phyloP scores from a whole-genome alignment of 2,113 vertebrate genomes.

The Pao palembangensis region DNA sequence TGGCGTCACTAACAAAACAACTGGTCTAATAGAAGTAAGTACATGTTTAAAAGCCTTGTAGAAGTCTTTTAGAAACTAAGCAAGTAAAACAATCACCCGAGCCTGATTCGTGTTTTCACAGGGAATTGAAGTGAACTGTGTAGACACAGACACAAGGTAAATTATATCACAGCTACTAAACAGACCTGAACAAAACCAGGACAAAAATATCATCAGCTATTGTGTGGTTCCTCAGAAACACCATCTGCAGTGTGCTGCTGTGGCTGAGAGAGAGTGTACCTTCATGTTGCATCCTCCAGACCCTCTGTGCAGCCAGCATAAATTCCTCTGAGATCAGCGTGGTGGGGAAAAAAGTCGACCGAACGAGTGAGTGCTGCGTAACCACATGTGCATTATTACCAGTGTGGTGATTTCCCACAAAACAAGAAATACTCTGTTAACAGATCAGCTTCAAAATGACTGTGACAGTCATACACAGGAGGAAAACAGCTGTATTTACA shows the following conservation, averaged over 20 bases:
- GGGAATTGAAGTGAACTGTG: constrained; percentile 42
- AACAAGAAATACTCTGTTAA: constrained; percentile 25
- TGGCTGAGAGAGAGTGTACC: constrained; percentile 10
- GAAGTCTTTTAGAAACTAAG: background rate
- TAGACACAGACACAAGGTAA: constrained; percentile 45
- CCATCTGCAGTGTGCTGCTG: constrained; percentile 46
- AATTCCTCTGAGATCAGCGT: constrained; percentile 18
- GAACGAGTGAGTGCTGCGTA: constrained; percentile 43
- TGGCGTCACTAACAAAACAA: background rate
- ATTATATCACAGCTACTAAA: constrained; percentile 4
- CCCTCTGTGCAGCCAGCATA: constrained; percentile 33
- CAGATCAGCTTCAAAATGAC: constrained; percentile 1
- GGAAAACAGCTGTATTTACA: constrained; percentile 32
- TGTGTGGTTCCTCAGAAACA: constrained; percentile 24
- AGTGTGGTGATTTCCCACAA: background rate
- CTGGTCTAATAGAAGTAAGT: constrained; percentile 47
- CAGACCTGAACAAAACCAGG: background rate
- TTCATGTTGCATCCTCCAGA: constrained; percentile 56
- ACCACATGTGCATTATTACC: background rate
- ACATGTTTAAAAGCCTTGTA: background rate
- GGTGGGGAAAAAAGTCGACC: constrained; percentile 36
- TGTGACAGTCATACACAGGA: constrained; percentile 17
- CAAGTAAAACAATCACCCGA: background rate
- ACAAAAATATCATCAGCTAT: background rate
- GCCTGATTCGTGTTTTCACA: constrained; percentile 28